Conservation (phyloP, 2,113 vertebrate genomes). For the Gopherus flavomarginatus region DNA sequence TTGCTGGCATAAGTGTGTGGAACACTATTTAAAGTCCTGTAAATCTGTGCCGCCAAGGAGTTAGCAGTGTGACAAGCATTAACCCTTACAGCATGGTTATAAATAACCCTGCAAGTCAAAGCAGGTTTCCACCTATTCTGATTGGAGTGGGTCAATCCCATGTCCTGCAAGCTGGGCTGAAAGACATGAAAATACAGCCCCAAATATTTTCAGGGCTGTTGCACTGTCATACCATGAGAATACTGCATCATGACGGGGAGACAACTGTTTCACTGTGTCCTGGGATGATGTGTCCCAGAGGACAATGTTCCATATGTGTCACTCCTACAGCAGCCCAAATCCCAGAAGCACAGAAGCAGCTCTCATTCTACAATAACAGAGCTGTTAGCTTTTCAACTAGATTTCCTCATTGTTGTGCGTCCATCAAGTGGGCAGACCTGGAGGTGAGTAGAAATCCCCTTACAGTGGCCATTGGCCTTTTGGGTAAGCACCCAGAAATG, state of each 20-base stretch:
- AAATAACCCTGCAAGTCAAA: neutral
- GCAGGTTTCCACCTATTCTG: neutral
- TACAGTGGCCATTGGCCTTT: neutral
- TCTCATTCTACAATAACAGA: fast-evolving
- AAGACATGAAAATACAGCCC: neutral
- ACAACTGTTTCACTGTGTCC: neutral
- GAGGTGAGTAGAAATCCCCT: neutral
- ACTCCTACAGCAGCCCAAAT: fast-evolving
- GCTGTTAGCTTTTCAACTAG: neutral
- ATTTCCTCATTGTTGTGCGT: neutral
- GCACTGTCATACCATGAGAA: fast-evolving
- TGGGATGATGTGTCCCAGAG: neutral
- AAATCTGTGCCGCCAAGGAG: neutral
- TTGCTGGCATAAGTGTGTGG: neutral
- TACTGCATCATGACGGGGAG: fast-evolving
- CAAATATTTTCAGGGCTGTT: neutral
- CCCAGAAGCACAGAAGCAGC: fast-evolving
- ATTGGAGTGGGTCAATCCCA: neutral
- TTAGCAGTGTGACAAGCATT: neutral
- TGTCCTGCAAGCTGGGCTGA: neutral
- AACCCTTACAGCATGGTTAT: neutral
- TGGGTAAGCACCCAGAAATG: neutral
- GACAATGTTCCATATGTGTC: neutral
- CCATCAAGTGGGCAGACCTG: neutral
- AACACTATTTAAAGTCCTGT: neutral